phyloP scores from a whole-genome alignment of 1,140 invertebrate species.

The Mizuhopecten yessoensis region DNA sequence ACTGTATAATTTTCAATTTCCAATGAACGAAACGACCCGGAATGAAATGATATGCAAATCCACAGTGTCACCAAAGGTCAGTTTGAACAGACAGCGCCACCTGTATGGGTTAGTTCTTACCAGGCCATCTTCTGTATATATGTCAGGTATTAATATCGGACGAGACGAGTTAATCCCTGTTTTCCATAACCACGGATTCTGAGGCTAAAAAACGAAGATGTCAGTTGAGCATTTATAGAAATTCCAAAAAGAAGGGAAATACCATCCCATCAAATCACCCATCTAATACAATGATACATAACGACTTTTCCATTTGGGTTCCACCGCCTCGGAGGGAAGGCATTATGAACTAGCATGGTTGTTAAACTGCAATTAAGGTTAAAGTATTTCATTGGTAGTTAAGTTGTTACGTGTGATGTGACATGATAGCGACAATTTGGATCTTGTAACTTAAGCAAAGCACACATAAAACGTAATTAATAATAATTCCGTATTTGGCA shows the following conservation, averaged over 20 bases:
- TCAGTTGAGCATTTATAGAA: slow-evolving; percentile 26
- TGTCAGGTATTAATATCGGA: slow-evolving; percentile 81
- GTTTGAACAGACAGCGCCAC: slow-evolving; percentile 58
- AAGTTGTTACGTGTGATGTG: background rate
- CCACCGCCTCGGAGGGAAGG: slow-evolving; percentile 12
- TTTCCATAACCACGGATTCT: slow-evolving; percentile 81
- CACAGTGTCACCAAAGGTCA: slow-evolving; percentile 27
- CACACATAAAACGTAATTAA: background rate
- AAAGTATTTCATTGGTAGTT: background rate
- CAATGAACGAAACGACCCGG: background rate
- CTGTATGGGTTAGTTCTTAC: slow-evolving; percentile 77
- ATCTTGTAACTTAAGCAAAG: slow-evolving; percentile 34
- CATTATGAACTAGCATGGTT: background rate
- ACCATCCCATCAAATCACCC: slow-evolving; percentile 5
- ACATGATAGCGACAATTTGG: slow-evolving; percentile 20
- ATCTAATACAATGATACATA: slow-evolving; percentile 40
- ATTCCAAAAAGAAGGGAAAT: slow-evolving; percentile 43
- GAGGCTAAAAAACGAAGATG: slow-evolving; percentile 65
- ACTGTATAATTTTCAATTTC: too few species aligned
- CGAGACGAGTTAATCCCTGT: slow-evolving; percentile 78
- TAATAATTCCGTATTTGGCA: background rate
- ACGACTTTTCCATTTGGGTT: slow-evolving; percentile 41
- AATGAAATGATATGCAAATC: slow-evolving; percentile 28
- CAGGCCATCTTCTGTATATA: slow-evolving; percentile 80
- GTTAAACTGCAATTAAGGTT: slow-evolving; percentile 27